A percentile compares a stretch with the other conserved stretches of the same genome.
Conservation (phyloP, 1,140 invertebrate species). For the Caenorhabditis tropicalis region DNA sequence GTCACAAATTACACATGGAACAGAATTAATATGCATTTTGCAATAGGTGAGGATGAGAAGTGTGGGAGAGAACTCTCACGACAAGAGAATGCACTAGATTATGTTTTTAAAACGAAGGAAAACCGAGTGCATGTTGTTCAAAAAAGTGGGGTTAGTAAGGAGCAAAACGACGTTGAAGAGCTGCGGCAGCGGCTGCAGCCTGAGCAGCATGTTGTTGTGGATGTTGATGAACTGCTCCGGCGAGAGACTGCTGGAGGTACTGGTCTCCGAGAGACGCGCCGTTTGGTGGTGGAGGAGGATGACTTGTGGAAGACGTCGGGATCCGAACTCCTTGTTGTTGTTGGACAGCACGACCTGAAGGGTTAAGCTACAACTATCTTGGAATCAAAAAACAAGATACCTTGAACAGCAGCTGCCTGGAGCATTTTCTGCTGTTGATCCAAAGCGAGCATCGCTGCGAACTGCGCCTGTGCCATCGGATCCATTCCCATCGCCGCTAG, state of each 20-base stretch:
- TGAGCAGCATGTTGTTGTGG: not conserved
- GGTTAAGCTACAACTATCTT: not conserved
- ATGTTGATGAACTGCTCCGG: not conserved
- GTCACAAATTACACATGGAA: constrained; percentile 12
- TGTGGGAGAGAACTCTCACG: not conserved
- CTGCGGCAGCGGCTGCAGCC: not conserved
- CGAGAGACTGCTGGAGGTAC: not conserved
- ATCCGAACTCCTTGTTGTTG: not conserved
- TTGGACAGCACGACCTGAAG: not conserved
- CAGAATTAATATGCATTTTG: constrained; percentile 10
- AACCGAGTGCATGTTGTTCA: too few relatives aligned
- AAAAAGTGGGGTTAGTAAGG: constrained; percentile 8
- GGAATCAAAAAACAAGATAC: too few relatives aligned
- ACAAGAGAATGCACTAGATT: too few relatives aligned
- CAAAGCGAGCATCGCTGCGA: not conserved
- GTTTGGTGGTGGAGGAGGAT: not conserved
- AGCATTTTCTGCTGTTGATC: not conserved
- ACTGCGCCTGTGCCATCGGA: not conserved
- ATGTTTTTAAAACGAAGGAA: not conserved
- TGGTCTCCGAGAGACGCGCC: not conserved
- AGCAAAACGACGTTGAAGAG: constrained; percentile 10
- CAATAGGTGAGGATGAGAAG: not conserved
- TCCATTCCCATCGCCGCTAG: not conserved
- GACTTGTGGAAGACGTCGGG: not conserved
- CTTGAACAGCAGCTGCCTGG: not conserved